A percentile compares a stretch with the other conserved stretches of the same genome.
Evolutionary conservation across 2,888 invertebrate species (phyloP).

Genomic region (Cabera pusaria): DNA sequence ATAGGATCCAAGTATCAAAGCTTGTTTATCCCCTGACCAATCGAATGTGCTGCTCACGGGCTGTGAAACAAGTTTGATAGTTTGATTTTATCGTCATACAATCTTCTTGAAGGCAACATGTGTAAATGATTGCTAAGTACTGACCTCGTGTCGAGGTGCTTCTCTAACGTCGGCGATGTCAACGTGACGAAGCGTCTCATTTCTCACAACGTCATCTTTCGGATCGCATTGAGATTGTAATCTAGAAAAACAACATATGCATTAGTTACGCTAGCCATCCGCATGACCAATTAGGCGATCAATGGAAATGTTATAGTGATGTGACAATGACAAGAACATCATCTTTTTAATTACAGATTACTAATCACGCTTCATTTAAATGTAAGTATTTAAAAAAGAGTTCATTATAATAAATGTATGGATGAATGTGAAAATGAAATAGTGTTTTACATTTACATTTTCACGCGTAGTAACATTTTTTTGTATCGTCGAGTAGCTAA

Average conservation of each 20-base stretch:
- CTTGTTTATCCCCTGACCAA: conserved; percentile 86
- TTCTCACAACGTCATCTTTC: conserved; percentile 46
- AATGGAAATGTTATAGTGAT: conserved; percentile 3
- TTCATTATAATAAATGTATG: too few species aligned
- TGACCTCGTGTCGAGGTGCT: conserved; percentile 62
- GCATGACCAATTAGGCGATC: conserved; percentile 10
- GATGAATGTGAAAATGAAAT: too few species aligned
- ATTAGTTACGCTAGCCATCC: conserved; percentile 40
- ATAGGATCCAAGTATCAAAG: conserved; percentile 85
- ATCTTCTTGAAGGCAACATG: too few species aligned
- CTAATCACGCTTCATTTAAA: too few species aligned
- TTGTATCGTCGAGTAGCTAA: too few species aligned
- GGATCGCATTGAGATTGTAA: conserved; percentile 55
- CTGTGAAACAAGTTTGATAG: conserved; percentile 12
- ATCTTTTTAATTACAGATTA: too few species aligned
- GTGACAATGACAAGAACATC: conserved; percentile 23
- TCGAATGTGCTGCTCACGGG: conserved; percentile 55
- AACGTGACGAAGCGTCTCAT: conserved; percentile 52
- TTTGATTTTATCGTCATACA: neutral
- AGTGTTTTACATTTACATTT: too few species aligned
- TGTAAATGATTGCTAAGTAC: conserved; percentile 39
- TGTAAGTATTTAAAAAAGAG: too few species aligned
- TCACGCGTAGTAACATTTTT: too few species aligned
- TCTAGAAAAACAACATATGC: conserved; percentile 49
- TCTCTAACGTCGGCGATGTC: conserved; percentile 64